Percentiles rank a stretch among this genome's conserved stretches.
These are phyloP conservation scores for Acanthornis magna DNA, from an alignment of 2,797 vertebrate species.

Conservation along the genomic window DNA sequence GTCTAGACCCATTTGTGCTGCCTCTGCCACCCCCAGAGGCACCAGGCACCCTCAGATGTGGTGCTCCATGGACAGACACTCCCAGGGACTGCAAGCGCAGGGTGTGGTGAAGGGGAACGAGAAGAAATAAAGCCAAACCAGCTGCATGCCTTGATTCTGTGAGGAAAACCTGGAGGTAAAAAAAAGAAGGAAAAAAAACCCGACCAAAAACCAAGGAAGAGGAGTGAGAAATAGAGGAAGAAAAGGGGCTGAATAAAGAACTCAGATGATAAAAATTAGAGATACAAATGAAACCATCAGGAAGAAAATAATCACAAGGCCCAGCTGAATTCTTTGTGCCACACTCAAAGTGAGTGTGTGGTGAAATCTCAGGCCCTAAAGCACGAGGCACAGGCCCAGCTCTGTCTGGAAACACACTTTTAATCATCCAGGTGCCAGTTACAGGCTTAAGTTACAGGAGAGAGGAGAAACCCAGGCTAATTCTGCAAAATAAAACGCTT, in stretches of 20 bases:
- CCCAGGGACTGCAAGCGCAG: not conserved
- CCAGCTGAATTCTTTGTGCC: not conserved
- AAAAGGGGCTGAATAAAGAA: not conserved
- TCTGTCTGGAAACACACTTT: not conserved
- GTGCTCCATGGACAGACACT: not conserved
- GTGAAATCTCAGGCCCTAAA: not conserved
- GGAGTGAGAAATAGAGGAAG: not conserved
- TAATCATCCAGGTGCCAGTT: not conserved
- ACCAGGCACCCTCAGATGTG: not conserved
- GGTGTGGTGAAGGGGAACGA: not conserved
- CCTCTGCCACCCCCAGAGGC: fast-evolving
- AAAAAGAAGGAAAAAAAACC: fast-evolving
- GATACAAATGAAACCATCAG: not conserved
- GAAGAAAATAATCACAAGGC: not conserved
- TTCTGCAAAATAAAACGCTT: not conserved
- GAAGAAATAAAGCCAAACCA: not conserved
- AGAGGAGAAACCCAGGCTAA: not conserved
- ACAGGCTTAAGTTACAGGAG: not conserved
- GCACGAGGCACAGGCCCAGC: not conserved
- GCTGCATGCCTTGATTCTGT: not conserved
- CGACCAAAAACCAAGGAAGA: not conserved
- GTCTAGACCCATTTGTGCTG: not conserved
- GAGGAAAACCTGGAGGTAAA: not conserved
- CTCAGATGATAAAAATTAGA: not conserved
- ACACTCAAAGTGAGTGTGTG: not conserved